Evolutionary conservation across 2,113 vertebrate genomes (phyloP).

Genomic region (Phaethon lepturus): DNA sequence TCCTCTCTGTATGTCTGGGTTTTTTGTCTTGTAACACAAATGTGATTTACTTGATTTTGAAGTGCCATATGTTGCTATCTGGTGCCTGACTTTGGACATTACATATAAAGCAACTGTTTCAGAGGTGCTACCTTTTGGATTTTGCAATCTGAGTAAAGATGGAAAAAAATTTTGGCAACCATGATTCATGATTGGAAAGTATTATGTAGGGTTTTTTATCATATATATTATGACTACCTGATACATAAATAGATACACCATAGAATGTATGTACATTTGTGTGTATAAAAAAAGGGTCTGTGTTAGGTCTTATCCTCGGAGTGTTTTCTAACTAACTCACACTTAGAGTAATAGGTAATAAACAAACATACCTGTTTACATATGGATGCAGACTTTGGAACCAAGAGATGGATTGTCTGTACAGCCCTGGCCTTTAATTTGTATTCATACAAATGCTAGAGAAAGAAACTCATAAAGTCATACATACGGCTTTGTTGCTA

Average conservation of each 20-base stretch:
- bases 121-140: not conserved
- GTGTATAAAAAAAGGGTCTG: not conserved
- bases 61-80: not conserved
- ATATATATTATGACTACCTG: not conserved
- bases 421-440: not conserved
- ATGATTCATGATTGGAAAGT: not conserved
- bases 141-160: not conserved
- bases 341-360: not conserved
- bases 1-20: not conserved
- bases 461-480: not conserved
- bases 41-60: not conserved
- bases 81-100: not conserved
- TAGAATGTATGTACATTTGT: not conserved
- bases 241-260: not conserved
- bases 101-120: not conserved
- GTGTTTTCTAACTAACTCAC: not conserved
- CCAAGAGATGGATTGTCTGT: not conserved
- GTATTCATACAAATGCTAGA: not conserved
- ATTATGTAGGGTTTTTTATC: not conserved
- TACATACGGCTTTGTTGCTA: not conserved
- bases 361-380: not conserved
- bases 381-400: not conserved
- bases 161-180: not conserved
- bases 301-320: not conserved
- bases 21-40: not conserved